Percentiles rank a stretch among this genome's conserved stretches.
Evolutionary conservation across 2,797 vertebrate species (phyloP).

Genomic region (Myotis vivesi): DNA sequence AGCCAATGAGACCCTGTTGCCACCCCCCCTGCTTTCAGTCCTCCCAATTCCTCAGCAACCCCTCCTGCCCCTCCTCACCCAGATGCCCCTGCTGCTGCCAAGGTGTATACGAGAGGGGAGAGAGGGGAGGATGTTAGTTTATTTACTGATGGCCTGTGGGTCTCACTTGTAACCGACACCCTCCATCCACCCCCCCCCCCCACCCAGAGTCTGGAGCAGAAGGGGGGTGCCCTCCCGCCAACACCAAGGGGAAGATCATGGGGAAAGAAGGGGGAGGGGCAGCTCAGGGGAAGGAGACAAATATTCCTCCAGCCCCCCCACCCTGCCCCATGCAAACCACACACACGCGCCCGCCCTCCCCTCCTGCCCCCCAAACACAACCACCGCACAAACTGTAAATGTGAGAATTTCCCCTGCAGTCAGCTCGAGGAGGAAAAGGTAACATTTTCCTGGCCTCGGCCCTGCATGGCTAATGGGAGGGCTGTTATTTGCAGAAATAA

Average conservation of each 20-base stretch:
- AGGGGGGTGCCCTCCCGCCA: not conserved
- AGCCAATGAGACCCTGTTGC: not conserved
- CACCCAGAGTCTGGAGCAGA: not conserved
- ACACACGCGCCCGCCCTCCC: slow-evolving; percentile 55
- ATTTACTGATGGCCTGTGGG: slow-evolving; percentile 25
- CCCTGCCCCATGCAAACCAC: slow-evolving; percentile 47
- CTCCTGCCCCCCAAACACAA: slow-evolving; percentile 75
- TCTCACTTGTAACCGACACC: not conserved
- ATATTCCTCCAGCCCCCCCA: slow-evolving; percentile 56
- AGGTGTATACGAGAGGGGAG: not conserved
- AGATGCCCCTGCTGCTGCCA: not conserved
- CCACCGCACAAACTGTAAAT: slow-evolving; percentile 83
- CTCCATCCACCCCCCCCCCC: not conserved
- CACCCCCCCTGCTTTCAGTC: not conserved
- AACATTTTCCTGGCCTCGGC: slow-evolving; percentile 90
- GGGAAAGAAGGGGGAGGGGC: not conserved
- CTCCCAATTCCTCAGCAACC: not conserved
- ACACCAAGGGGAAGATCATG: not conserved
- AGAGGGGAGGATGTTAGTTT: not conserved
- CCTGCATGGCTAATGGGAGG: slow-evolving; percentile 85
- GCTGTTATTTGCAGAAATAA: slow-evolving; percentile 89
- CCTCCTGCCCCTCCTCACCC: not conserved
- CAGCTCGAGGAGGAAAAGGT: slow-evolving; percentile 87
- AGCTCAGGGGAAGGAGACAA: not conserved
- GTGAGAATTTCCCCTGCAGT: slow-evolving; percentile 89